Evolutionary conservation across 2,113 vertebrate genomes (phyloP), one percentile per base, ranked within the genome.

Genomic region (Dasyurus viverrinus): DNA sequence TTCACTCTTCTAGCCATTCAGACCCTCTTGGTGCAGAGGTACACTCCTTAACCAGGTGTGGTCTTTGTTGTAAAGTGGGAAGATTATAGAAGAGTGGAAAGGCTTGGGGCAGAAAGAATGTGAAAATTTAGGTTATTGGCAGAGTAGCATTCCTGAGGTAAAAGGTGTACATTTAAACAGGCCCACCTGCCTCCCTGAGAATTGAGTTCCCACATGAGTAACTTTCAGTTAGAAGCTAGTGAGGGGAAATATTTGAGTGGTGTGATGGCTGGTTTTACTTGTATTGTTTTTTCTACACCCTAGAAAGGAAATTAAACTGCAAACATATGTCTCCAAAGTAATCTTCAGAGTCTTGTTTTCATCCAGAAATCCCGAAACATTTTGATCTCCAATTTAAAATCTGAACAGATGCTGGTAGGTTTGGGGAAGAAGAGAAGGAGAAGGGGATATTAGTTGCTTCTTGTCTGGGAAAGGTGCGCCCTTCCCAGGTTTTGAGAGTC

Each of bases 251-350:
- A 36, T 89, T 57, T 42, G 36, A 3, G 26, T 92, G 19, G 9
- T 9, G 0, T 5, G 0, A 50, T 53, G 93, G 46, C 92, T 0
- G 0, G 1, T 91, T 91, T 54, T 76, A 42, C 76, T 36, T 84
- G 52, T 48, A 55, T 76, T 90, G 68, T 60, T 98, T 94, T 68
- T 53, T 25, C 53, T 60, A 2, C 10, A 92, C 54, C 68, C 93
- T 93, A 91, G 95, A 95, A 90, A 94, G 47, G 53, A 68, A 95
- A 93, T 89, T 26, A 94, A 92, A 94, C 54, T 90, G 84, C 93
- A 92, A 96, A 94, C 95, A 90, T 84, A 47, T 95, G 94, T 94
- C 55, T 95, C 92, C 76, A 52, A 36, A 93, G 95, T 60, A 84
- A 27, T 2, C 0, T 54, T 91, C 50, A 46, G n/a, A 68, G 60